Evolutionary conservation across 2,888 invertebrate genomes (phyloP).

Genomic region (Allacma fusca): DNA sequence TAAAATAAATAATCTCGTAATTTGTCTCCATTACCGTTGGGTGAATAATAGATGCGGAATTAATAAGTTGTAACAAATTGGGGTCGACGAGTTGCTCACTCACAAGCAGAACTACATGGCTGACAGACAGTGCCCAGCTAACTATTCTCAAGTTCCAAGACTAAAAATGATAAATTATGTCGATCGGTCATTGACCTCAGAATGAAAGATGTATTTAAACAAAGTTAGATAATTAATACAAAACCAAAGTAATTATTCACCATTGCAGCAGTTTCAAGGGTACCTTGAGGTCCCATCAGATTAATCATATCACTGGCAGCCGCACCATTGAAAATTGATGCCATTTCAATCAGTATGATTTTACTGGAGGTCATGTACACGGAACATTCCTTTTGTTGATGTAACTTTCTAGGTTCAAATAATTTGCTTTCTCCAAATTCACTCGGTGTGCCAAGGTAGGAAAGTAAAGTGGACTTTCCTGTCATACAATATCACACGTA

Average conservation of each 20-base stretch:
- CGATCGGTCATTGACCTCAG: neutral
- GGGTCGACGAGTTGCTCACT: conserved; percentile 56
- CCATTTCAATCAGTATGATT: conserved; percentile 58
- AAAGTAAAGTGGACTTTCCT: conserved; percentile 58
- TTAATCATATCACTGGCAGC: conserved; percentile 55
- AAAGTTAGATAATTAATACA: neutral
- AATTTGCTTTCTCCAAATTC: conserved; percentile 30
- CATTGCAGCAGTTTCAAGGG: conserved; percentile 53
- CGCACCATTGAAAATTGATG: conserved; percentile 55
- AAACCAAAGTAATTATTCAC: conserved; percentile 42
- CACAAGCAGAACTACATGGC: conserved; percentile 56
- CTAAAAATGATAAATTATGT: conserved; percentile 39
- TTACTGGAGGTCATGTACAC: conserved; percentile 53
- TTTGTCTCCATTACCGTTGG: conserved; percentile 50
- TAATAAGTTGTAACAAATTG: conserved; percentile 55
- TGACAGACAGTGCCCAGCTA: conserved; percentile 59
- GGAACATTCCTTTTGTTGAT: conserved; percentile 51
- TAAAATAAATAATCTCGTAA: conserved; percentile 1
- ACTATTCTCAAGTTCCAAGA: conserved; percentile 58
- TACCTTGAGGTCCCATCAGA: conserved; percentile 47
- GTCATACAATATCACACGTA: conserved; percentile 4
- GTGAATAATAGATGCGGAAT: conserved; percentile 56
- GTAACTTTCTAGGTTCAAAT: neutral
- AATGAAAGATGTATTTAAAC: neutral
- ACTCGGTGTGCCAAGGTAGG: conserved; percentile 51